These are phyloP conservation scores for Larimichthys crocea DNA, from an alignment of 2,113 vertebrate species.

Conservation along the genomic window DNA sequence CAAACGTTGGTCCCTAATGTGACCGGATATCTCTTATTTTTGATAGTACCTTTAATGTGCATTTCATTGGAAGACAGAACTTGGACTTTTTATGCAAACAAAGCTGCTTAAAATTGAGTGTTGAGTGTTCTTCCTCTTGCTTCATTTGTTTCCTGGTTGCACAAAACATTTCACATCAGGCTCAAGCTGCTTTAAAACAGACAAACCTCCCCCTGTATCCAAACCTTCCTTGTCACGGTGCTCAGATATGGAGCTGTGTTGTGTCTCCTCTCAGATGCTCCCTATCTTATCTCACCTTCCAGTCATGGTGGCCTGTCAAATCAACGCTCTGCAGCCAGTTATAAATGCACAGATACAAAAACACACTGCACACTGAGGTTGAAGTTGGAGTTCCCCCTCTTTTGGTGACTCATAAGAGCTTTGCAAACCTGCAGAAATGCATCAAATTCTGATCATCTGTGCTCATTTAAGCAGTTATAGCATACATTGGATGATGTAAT, in stretches of 20 bases:
- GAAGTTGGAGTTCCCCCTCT: neutral
- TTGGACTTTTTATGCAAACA: neutral
- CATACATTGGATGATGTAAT: neutral
- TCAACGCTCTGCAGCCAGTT: neutral
- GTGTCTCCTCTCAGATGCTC: conserved; percentile 1
- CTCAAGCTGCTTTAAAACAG: neutral
- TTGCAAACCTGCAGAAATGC: neutral
- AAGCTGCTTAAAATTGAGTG: neutral
- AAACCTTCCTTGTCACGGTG: neutral
- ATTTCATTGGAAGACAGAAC: neutral
- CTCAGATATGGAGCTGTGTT: conserved; percentile 9
- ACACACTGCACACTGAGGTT: neutral
- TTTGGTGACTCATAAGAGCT: neutral
- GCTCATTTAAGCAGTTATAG: too few relatives aligned
- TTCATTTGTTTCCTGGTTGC: neutral
- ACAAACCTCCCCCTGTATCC: neutral
- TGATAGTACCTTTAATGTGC: neutral
- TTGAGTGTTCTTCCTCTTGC: neutral
- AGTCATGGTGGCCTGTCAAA: conserved; percentile 10
- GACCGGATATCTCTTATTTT: neutral
- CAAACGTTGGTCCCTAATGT: neutral
- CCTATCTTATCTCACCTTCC: conserved; percentile 14
- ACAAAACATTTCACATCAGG: neutral
- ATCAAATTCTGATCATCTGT: neutral
- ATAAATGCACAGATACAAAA: neutral